Percentiles rank a stretch among this genome's conserved stretches.
Evolutionary conservation across 2,113 vertebrate species (phyloP).

Genomic region (Morphnarchus princeps): DNA sequence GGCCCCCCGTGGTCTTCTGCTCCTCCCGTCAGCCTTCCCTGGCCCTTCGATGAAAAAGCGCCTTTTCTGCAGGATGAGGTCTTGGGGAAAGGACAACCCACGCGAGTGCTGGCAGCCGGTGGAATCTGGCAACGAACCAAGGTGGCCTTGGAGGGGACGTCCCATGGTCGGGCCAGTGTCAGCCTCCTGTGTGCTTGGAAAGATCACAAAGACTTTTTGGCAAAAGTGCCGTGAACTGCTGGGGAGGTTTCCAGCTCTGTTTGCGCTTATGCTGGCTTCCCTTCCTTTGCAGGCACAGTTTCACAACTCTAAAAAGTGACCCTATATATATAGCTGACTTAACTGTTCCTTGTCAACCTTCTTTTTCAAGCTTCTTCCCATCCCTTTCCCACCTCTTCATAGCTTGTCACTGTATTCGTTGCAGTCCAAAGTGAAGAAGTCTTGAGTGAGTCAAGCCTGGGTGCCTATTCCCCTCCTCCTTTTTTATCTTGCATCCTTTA

Average conservation of each 20-base stretch:
- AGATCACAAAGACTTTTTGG: background rate
- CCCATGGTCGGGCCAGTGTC: background rate
- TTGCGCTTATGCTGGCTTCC: background rate
- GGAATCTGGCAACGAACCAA: background rate
- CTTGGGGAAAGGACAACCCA: background rate
- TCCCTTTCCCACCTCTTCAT: background rate
- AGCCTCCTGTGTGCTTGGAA: background rate
- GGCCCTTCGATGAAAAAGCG: background rate
- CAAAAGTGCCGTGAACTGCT: background rate
- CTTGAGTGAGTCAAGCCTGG: background rate
- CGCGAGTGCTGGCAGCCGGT: background rate
- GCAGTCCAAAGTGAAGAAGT: background rate
- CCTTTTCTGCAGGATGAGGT: background rate
- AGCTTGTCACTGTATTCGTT: background rate
- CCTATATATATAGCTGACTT: background rate
- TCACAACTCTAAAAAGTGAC: background rate
- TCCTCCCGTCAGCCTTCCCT: background rate
- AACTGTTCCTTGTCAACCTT: background rate
- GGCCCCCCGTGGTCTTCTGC: accelerated
- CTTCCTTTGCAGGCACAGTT: background rate
- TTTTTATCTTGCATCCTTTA: background rate
- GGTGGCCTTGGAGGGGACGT: background rate
- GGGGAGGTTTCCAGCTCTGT: background rate
- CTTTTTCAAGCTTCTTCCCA: background rate
- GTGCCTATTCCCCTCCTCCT: background rate